Base-by-base conservation (phyloP, 2,113 vertebrate genomes). In the Tenebrosternarchus preto region DNA sequence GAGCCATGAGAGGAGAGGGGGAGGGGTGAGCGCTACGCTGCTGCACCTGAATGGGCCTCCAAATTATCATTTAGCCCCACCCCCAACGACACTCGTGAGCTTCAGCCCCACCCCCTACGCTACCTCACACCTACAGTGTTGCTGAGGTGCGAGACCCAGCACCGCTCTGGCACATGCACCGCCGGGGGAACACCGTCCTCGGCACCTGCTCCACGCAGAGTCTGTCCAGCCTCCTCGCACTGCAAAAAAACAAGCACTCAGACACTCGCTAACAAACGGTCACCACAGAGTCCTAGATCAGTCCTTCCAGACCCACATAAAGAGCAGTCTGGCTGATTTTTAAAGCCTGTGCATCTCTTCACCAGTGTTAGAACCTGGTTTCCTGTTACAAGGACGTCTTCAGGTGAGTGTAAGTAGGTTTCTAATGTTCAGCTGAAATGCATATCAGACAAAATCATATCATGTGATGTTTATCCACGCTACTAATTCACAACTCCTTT, bases 201-300 rank as follows among this genome's bases (percentile, higher is more conserved):
- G 72, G 68, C 82, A 85, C 80, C 80, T 84, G 78, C 81, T 78
- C 81, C 76, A 69, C 66, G 31, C 60, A 39, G 27, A 77, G 59
- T 57, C 1, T 6, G 6, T 36, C 33, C 33, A 36, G 33, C 33
- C 33, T 2, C 3, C 3, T 36, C 33, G 6, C 33, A 36, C 33
- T 36, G 6, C 33, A 36, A 36, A 36, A n/a, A 57, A 1, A 15
- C 55, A 16, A 36, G 12, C 50, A 73, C 31, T 19, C 55, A 61
- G 56, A 43, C 46, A 9, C 43, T 7, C 43, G 15, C 43, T 15
- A 50, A 50, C 43, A 12, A 50, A 50, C 15, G 43, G 15, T 15
- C 43, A 50, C 43, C 8, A 50, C 11, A 50, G 12, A 15, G 12
- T 50, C 15, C 43, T 50, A 12, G 43, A 12, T 50, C 12, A 11